These are phyloP conservation scores for Hesperophylax magnus DNA, from an alignment of 1,140 invertebrate species.

Conservation along the genomic window DNA sequence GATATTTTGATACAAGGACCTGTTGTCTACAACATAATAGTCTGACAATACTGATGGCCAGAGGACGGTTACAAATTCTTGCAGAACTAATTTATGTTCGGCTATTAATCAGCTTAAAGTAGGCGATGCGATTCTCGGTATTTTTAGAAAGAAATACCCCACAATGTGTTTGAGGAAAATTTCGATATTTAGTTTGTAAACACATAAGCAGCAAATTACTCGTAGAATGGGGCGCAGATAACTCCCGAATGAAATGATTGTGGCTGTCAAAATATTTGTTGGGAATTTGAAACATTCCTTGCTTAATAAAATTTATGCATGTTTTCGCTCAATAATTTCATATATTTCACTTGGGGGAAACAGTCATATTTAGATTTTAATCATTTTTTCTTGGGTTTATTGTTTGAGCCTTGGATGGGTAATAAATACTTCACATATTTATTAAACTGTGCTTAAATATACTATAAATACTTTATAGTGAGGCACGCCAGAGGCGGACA, in stretches of 20 bases:
- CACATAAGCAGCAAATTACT: background rate
- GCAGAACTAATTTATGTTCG: background rate
- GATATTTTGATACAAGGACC: constrained; percentile 2
- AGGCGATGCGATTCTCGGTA: background rate
- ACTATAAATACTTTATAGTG: too few relatives aligned
- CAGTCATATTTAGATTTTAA: background rate
- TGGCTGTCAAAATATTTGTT: constrained; percentile 22
- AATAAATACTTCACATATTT: too few relatives aligned
- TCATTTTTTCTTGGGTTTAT: too few relatives aligned
- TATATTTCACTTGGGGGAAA: background rate
- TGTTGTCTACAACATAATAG: background rate
- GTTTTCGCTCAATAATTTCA: constrained; percentile 11
- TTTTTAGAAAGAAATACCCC: background rate
- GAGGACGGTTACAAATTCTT: constrained; percentile 1
- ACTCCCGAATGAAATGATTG: constrained; percentile 10
- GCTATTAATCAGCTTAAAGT: constrained; percentile 21
- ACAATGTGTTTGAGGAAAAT: background rate
- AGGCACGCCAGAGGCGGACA: too few relatives aligned
- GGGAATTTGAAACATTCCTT: constrained; percentile 16
- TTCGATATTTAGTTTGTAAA: background rate
- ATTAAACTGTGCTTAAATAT: too few relatives aligned
- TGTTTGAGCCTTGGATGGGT: too few relatives aligned
- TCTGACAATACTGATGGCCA: constrained; percentile 3
- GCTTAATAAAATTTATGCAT: constrained; percentile 12
- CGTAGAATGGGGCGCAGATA: background rate